Evolutionary conservation across 2,888 invertebrate species (phyloP).

Genomic region (Ochlodes sylvanus): DNA sequence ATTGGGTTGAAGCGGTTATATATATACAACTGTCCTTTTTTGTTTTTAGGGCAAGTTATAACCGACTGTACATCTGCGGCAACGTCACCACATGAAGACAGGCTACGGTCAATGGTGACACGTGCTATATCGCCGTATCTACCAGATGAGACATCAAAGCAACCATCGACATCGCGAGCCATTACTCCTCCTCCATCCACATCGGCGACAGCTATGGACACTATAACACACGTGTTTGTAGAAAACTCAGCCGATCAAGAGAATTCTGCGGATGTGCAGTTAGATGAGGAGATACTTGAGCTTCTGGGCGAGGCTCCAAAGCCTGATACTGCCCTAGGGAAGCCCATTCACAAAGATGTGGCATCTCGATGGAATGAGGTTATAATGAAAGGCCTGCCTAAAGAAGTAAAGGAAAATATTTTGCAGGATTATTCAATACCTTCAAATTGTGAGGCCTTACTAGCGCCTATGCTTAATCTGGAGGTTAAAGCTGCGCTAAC

Average conservation of each 20-base stretch:
- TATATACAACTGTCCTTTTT: neutral
- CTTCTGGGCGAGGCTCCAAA: conserved; percentile 15
- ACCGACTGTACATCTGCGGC: neutral
- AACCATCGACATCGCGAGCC: neutral
- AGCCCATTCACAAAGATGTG: conserved; percentile 14
- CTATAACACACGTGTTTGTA: neutral
- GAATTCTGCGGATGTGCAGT: neutral
- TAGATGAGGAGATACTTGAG: neutral
- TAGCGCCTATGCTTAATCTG: conserved; percentile 5
- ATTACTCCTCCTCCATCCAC: neutral
- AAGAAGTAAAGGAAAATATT: conserved; percentile 1
- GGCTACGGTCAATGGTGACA: neutral
- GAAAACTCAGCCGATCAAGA: neutral
- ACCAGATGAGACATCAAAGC: neutral
- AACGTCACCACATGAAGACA: neutral
- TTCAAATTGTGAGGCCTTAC: conserved; percentile 4
- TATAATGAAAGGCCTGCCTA: conserved; percentile 1
- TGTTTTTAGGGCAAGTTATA: neutral
- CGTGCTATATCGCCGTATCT: neutral
- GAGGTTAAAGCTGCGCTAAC: neutral
- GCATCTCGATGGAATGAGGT: conserved; percentile 1
- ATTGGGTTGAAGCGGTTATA: too few species aligned
- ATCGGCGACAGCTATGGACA: neutral
- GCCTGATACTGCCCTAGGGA: neutral
- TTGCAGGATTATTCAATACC: neutral